Conservation (phyloP, 2,888 invertebrate genomes). For the Agrochola circellaris region DNA sequence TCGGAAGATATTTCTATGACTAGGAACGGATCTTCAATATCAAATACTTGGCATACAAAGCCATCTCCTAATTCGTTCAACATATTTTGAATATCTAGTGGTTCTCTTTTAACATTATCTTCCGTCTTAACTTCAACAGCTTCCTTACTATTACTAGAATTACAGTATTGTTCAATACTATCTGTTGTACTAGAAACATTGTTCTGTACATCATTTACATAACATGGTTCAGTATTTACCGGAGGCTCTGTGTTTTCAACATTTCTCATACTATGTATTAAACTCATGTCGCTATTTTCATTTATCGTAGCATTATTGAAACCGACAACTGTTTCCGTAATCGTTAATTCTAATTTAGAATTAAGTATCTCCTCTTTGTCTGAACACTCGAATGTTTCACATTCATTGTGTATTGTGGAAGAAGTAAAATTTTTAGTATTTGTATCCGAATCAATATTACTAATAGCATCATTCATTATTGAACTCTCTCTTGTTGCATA, state of each 20-base stretch:
- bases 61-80: constrained; percentile 74
- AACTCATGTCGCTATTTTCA: not conserved
- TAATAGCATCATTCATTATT: not conserved
- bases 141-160: constrained; percentile 8
- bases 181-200: not conserved
- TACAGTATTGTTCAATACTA: constrained; percentile 4
- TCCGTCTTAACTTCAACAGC: not conserved
- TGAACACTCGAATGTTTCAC: not conserved
- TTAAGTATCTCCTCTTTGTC: not conserved
- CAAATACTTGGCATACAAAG: constrained; percentile 72
- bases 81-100: constrained; percentile 55
- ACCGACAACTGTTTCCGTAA: constrained; percentile 17
- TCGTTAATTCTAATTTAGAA: not conserved
- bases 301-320: not conserved
- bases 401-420: not conserved
- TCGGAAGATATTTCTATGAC: constrained; percentile 82
- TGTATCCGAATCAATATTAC: not conserved
- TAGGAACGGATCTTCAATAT: constrained; percentile 79
- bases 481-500: constrained; percentile 5
- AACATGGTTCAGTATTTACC: not conserved
- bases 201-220: not conserved
- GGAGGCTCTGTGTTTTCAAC: not conserved
- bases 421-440: not conserved
- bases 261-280: not conserved
- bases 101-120: constrained; percentile 36